Percentiles rank a stretch among this genome's conserved stretches.
phyloP scores from a whole-genome alignment of 1,140 invertebrate genomes.

The Aphelinus atriplicis region DNA sequence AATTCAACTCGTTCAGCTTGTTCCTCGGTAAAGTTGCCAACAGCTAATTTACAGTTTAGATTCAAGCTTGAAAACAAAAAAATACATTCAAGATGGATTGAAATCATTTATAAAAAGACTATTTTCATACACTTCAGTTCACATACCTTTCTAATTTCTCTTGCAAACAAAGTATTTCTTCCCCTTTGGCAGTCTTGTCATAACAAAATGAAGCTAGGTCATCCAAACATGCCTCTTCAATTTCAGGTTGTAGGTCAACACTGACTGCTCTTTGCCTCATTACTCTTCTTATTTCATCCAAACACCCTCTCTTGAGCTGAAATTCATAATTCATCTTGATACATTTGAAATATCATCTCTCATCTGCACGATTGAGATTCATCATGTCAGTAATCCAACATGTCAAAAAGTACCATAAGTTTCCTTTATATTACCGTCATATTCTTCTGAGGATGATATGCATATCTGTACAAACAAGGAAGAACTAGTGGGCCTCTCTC shows the following conservation, averaged over 20 bases:
- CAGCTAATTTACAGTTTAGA: slow-evolving; percentile 75
- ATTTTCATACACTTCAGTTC: too few relatives aligned
- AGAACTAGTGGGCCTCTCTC: slow-evolving; percentile 83
- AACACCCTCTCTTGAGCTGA: slow-evolving; percentile 72
- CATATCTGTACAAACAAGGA: slow-evolving; percentile 91
- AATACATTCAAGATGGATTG: slow-evolving; percentile 2
- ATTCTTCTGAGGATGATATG: slow-evolving; percentile 78
- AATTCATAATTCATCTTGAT: slow-evolving; percentile 22
- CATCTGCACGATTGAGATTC: too few relatives aligned
- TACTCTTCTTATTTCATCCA: slow-evolving; percentile 85
- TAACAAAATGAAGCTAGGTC: slow-evolving; percentile 87
- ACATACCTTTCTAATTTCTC: slow-evolving; percentile 81
- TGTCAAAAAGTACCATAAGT: neutral
- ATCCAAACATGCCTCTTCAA: slow-evolving; percentile 89
- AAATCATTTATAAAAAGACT: neutral
- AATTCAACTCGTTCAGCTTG: slow-evolving; percentile 87
- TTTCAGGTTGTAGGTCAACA: slow-evolving; percentile 93
- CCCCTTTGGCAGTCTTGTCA: slow-evolving; percentile 83
- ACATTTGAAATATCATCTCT: neutral
- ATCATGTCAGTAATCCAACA: too few relatives aligned
- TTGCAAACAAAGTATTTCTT: slow-evolving; percentile 94
- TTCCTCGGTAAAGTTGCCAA: slow-evolving; percentile 90
- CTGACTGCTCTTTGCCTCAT: slow-evolving; percentile 92
- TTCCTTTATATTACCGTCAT: slow-evolving; percentile 61
- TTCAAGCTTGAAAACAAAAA: slow-evolving; percentile 62